Percentiles rank a stretch among this genome's conserved stretches.
Evolutionary conservation across 2,113 vertebrate genomes (phyloP).

Genomic region (Oxygymnocypris stewartii): DNA sequence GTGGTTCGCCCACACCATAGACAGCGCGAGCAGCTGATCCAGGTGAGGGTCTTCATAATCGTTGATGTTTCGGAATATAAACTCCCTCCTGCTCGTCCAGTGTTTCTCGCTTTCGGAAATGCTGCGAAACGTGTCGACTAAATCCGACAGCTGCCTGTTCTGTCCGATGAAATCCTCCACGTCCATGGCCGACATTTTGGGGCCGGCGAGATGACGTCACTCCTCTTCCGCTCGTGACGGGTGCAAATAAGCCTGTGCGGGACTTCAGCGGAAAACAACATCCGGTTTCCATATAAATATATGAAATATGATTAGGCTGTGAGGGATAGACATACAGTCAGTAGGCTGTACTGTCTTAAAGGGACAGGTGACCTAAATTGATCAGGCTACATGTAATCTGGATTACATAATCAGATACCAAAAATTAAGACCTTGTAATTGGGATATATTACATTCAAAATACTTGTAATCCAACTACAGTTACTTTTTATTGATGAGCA

Average conservation of each 20-base stretch:
- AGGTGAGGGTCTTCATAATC: constrained; percentile 71
- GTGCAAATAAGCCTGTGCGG: background rate
- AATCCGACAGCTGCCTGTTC: constrained; percentile 72
- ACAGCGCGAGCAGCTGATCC: constrained; percentile 82
- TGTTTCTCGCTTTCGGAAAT: constrained; percentile 87
- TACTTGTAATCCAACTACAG: too few relatives aligned
- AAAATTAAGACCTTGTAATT: too few relatives aligned
- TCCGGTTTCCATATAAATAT: too few relatives aligned
- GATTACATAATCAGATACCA: too few relatives aligned
- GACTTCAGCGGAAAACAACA: too few relatives aligned
- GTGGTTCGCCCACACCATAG: constrained; percentile 90
- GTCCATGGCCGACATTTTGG: constrained; percentile 57
- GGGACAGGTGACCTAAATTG: background rate
- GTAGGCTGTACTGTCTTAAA: background rate
- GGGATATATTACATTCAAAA: too few relatives aligned
- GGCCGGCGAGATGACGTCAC: background rate
- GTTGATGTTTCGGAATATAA: constrained; percentile 78
- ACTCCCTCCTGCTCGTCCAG: constrained; percentile 80
- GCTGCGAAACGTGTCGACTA: constrained; percentile 75
- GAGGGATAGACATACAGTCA: too few relatives aligned
- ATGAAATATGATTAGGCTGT: too few relatives aligned
- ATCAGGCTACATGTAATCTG: too few relatives aligned
- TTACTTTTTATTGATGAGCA: too few relatives aligned
- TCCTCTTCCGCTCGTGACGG: background rate
- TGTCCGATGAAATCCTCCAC: constrained; percentile 73